Evolutionary conservation across 2,797 vertebrate species (phyloP), one percentile per base, ranked within the genome.

Genomic region (Tympanoctomys barrerae): DNA sequence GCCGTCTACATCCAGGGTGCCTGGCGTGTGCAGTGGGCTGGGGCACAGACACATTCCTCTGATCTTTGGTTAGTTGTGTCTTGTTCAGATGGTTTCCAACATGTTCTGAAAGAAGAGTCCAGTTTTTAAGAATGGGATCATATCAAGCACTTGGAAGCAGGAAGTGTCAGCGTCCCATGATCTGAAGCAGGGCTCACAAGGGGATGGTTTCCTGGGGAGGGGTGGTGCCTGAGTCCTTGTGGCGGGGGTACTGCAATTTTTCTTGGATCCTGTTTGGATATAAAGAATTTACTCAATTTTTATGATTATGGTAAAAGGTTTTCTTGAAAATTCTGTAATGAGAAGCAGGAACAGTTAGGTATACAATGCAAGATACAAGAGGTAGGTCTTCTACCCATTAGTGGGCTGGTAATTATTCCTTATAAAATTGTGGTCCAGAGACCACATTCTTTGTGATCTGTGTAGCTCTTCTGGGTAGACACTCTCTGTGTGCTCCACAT

Each of bases 41-140:
- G 12, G 39, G 1, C 21, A 64, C 33, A 36, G 87, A n/a, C 33
- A 62, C 22, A 10, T 4, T 28, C 52, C 7, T 33, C 73, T 66
- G 90, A 36, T 19, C 19, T 84, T 91, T 61, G 70, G 24, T 79
- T 49, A 88, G n/a, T 18, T 92, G 49, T 71, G 22, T 87, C 91
- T 84, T 59, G 9, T 92, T 71, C 93, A 21, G 77, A 59, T 86
- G 52, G 26, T 64, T 70, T 93, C 12, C 18, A n/a, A 49, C 39
- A 16, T 36, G 22, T 83, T 95, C 52, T 5, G 24, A 87, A 64
- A 78, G 70, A 90, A n/a, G 75, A 49, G 18, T 78, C 2, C 11
- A 71, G 36, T 52, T 83, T 57, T 59, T 80, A 82, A 39, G 71
- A 73, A 36, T 33, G 31, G 19, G 24, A 68, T 1, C 21, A 22